Evolutionary conservation across 1,140 invertebrate species (phyloP).

Genomic region (Homarus americanus): DNA sequence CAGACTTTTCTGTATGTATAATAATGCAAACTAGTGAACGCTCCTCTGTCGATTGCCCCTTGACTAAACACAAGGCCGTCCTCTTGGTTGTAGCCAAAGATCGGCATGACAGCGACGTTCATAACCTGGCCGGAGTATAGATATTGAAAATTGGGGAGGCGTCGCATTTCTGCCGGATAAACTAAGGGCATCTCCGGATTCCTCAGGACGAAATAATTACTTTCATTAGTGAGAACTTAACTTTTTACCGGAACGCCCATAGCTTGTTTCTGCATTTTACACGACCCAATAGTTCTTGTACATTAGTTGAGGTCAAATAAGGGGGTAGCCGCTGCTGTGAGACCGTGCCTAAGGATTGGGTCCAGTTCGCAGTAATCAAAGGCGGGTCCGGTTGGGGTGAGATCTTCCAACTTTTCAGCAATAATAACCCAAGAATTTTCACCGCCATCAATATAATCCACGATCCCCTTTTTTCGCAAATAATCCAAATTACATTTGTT

Average conservation of each 20-base stretch:
- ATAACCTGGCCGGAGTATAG: conserved; percentile 21
- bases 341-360: background rate
- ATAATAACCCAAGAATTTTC: conserved; percentile 4
- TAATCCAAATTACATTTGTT: background rate
- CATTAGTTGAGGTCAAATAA: background rate
- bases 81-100: conserved; percentile 26
- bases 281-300: conserved; percentile 4
- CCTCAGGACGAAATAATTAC: background rate
- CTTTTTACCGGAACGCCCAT: background rate
- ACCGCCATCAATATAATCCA: background rate
- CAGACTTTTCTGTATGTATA: background rate
- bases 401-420: background rate
- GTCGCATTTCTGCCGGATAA: background rate
- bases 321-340: background rate
- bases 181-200: conserved; percentile 24
- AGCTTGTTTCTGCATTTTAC: conserved; percentile 46
- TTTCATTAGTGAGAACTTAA: background rate
- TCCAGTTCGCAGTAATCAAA: conserved; percentile 19
- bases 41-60: conserved; percentile 27
- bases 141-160: background rate
- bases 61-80: conserved; percentile 37
- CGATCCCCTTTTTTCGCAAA: background rate
- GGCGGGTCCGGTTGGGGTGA: background rate
- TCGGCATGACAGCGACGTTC: conserved; percentile 1
- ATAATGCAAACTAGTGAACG: conserved; percentile 16